Evolutionary conservation across 2,113 vertebrate species (phyloP).

Genomic region (Antennarius striatus): DNA sequence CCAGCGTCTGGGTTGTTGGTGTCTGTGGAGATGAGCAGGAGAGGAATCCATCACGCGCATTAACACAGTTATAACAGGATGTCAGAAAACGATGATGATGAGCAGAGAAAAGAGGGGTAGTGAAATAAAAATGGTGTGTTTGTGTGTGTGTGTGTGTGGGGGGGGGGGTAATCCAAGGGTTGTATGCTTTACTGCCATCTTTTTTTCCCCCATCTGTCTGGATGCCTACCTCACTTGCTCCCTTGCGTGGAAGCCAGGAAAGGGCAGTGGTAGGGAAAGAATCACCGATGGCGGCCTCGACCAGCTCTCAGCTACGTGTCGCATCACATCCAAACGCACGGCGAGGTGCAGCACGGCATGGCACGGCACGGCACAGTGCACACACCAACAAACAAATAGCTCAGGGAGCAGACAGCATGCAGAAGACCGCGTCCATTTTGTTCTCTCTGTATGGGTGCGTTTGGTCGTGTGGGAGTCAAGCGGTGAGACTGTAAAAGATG

Average conservation of each 20-base stretch:
- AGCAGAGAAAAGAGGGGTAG: background rate
- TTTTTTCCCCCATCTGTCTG: conserved; percentile 20
- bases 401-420: conserved; percentile 3
- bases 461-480: background rate
- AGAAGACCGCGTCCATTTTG: conserved; percentile 15
- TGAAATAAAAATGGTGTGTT: too few species aligned
- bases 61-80: background rate
- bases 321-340: conserved; percentile 55
- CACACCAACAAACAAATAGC: conserved; percentile 44
- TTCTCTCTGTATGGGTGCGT: background rate
- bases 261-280: conserved; percentile 73
- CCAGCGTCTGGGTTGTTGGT: conserved; percentile 24
- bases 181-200: conserved; percentile 42
- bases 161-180: conserved; percentile 17
- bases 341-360: conserved; percentile 35
- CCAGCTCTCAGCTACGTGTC: conserved; percentile 54
- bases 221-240: conserved; percentile 36
- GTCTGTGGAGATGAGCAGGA: conserved; percentile 9
- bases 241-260: conserved; percentile 61
- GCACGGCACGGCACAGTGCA: conserved; percentile 17
- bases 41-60: conserved; percentile 7
- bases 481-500: too few species aligned
- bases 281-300: conserved; percentile 70
- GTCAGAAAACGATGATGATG: conserved; percentile 1
- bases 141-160: background rate